These are phyloP conservation scores for Osedax frankpressi DNA, from an alignment of 2,888 invertebrate species.

Conservation along the genomic window DNA sequence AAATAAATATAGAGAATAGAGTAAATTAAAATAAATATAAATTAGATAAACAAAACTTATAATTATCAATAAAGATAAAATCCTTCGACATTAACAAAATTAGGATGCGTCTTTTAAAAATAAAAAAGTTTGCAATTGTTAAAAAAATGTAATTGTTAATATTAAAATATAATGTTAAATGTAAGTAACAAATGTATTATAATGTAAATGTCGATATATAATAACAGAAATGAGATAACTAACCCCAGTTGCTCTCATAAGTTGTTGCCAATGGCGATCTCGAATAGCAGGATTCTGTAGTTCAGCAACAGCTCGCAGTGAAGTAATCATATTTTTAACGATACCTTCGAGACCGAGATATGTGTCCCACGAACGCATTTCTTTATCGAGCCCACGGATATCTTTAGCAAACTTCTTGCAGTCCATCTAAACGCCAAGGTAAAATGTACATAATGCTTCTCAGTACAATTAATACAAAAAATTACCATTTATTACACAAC, in stretches of 20 bases:
- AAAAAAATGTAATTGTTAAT: too few relatives aligned
- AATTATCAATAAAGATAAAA: too few relatives aligned
- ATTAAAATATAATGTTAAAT: too few relatives aligned
- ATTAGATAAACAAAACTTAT: too few relatives aligned
- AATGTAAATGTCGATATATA: too few relatives aligned
- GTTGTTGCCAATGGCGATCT: constrained; percentile 88
- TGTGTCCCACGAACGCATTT: constrained; percentile 87
- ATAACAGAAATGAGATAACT: constrained; percentile 12
- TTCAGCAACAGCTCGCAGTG: constrained; percentile 82
- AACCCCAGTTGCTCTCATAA: constrained; percentile 83
- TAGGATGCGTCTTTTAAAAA: too few relatives aligned
- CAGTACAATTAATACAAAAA: too few relatives aligned
- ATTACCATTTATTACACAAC: background rate
- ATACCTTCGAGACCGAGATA: constrained; percentile 74
- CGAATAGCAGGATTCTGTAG: constrained; percentile 88
- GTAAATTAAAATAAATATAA: too few relatives aligned
- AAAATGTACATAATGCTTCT: background rate
- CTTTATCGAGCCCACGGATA: constrained; percentile 65
- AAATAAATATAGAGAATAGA: too few relatives aligned
- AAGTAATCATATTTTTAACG: constrained; percentile 90
- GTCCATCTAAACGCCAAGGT: constrained; percentile 54
- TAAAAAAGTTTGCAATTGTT: too few relatives aligned
- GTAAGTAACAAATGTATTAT: too few relatives aligned
- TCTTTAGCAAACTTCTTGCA: constrained; percentile 88
- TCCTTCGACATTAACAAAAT: too few relatives aligned